Percentiles rank a stretch among this genome's conserved stretches.
These are phyloP conservation scores for Podilymbus podiceps DNA, from an alignment of 2,113 vertebrate species.

Conservation along the genomic window DNA sequence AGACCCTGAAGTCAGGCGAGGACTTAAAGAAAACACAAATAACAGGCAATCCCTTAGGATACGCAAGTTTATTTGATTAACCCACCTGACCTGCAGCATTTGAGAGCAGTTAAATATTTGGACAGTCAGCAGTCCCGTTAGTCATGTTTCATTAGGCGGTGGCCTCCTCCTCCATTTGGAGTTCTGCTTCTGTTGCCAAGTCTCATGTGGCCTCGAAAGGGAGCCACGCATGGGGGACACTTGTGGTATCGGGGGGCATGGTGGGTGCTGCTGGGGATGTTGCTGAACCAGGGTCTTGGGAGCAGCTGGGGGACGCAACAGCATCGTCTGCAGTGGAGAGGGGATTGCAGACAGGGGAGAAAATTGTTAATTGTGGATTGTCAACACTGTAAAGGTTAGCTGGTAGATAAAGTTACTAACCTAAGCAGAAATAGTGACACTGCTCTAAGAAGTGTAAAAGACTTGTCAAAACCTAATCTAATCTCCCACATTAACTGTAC, in stretches of 20 bases:
- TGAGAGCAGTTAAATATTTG: constrained; percentile 47
- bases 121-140: constrained; percentile 36
- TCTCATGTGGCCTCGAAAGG: neutral
- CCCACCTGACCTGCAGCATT: neutral
- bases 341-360: neutral
- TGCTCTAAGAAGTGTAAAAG: constrained; percentile 15
- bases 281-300: neutral
- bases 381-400: neutral
- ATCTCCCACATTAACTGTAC: constrained; percentile 2
- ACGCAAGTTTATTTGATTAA: constrained; percentile 42
- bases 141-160: constrained; percentile 28
- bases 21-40: constrained; percentile 6
- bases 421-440: neutral
- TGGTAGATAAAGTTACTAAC: constrained; percentile 6
- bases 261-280: neutral
- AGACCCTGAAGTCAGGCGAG: neutral
- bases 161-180: neutral
- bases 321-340: neutral
- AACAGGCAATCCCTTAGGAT: neutral
- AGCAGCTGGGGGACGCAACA: neutral
- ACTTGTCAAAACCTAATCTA: constrained; percentile 31
- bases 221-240: neutral
- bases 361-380: neutral
- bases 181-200: neutral
- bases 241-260: accelerated